phyloP scores from a whole-genome alignment of 2,113 vertebrate species.

The Ceyx cyanopectus region DNA sequence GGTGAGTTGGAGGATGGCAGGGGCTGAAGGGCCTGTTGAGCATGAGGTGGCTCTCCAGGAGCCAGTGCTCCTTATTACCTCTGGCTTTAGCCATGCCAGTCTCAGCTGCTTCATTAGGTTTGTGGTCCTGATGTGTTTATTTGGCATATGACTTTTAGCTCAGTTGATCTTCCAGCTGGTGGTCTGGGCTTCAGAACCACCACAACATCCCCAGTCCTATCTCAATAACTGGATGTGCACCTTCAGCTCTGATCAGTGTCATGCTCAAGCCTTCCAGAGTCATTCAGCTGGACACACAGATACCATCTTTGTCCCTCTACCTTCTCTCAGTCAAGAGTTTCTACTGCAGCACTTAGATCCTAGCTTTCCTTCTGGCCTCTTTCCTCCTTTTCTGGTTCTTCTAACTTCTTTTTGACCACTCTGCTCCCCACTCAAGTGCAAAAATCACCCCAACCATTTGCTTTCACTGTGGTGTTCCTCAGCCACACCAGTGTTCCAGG shows the following conservation, averaged over 20 bases:
- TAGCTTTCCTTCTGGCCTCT: neutral
- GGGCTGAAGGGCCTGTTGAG: neutral
- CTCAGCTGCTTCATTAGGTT: neutral
- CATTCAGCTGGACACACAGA: neutral
- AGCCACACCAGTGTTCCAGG: neutral
- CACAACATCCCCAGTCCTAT: neutral
- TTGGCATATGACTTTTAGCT: neutral
- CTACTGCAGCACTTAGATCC: neutral
- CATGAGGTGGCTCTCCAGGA: neutral
- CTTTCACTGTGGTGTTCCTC: neutral
- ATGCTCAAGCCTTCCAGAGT: neutral
- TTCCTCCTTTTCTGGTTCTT: neutral
- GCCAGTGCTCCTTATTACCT: neutral
- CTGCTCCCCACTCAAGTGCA: neutral
- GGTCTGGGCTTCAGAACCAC: neutral
- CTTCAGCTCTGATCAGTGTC: neutral
- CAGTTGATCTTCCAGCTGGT: neutral
- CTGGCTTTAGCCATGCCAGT: neutral
- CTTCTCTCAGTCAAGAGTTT: neutral
- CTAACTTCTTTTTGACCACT: neutral
- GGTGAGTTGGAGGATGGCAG: neutral
- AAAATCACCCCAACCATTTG: neutral
- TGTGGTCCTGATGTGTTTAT: neutral
- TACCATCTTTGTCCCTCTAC: neutral
- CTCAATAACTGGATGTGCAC: accelerated